phyloP scores from a whole-genome alignment of 2,113 vertebrate species.

The Agapornis roseicollis region DNA sequence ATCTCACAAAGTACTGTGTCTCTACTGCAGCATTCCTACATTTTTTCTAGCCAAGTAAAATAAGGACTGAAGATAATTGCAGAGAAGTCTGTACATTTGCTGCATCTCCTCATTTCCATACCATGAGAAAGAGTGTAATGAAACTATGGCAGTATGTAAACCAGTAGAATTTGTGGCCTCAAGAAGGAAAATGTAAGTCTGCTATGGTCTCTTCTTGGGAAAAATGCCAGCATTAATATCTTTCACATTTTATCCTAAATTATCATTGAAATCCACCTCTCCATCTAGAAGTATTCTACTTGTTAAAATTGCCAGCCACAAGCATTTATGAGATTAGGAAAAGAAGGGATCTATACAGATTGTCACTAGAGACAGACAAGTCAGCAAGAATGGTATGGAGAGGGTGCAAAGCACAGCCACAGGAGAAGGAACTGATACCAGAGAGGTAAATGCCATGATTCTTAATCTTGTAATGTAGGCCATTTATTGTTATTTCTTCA shows the following conservation, averaged over 20 bases:
- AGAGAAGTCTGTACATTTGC: not conserved
- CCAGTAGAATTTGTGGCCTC: not conserved
- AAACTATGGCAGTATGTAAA: not conserved
- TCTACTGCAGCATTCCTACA: not conserved
- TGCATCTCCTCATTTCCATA: not conserved
- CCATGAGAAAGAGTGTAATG: not conserved
- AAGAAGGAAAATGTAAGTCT: not conserved
- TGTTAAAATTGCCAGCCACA: not conserved
- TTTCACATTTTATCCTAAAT: not conserved
- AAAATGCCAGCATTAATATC: not conserved
- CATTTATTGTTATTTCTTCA: constrained; percentile 27
- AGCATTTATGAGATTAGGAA: not conserved
- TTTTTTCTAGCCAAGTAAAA: not conserved
- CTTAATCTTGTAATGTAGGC: not conserved
- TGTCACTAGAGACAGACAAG: not conserved
- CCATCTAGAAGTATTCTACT: not conserved
- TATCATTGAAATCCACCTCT: not conserved
- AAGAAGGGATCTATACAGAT: not conserved
- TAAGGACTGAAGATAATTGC: not conserved
- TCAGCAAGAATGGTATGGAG: not conserved
- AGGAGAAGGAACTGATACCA: not conserved
- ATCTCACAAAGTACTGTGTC: not conserved
- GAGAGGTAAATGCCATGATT: not conserved
- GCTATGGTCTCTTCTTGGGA: not conserved
- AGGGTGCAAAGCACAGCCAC: not conserved